These are phyloP conservation scores for Calidris pygmaea DNA, from an alignment of 2,113 vertebrate species.

Conservation along the genomic window DNA sequence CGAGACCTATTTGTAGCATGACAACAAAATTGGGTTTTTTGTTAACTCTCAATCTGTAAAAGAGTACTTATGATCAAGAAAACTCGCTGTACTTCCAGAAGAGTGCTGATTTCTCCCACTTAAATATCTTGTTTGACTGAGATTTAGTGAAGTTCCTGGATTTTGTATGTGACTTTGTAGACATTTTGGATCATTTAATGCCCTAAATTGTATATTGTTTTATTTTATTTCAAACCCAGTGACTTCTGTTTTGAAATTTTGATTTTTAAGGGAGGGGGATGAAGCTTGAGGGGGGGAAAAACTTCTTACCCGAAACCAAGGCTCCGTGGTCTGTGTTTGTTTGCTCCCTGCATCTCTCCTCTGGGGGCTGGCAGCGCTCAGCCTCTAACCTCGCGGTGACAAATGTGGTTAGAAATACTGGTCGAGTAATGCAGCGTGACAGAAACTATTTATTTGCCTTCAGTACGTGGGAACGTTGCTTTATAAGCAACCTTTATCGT, in stretches of 20 bases:
- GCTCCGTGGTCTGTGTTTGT: not conserved
- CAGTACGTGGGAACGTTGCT: not conserved
- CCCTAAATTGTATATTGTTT: not conserved
- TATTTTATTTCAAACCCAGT: not conserved
- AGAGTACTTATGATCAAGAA: not conserved
- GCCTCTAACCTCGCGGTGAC: not conserved
- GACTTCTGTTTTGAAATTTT: not conserved
- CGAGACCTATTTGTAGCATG: not conserved
- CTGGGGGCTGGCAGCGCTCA: not conserved
- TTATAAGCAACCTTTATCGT: not conserved
- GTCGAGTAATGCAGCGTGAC: not conserved
- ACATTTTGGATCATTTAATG: not conserved
- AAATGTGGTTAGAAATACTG: not conserved
- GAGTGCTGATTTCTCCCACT: not conserved
- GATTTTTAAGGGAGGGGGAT: not conserved
- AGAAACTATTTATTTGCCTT: not conserved
- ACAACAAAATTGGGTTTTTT: not conserved
- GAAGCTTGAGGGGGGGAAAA: not conserved
- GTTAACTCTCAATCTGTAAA: not conserved
- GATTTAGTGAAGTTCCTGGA: not conserved
- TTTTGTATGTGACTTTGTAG: not conserved
- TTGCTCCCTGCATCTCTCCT: not conserved
- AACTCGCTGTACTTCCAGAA: not conserved
- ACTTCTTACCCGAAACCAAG: rapidly evolving
- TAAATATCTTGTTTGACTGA: not conserved